Percentiles rank a stretch among this genome's conserved stretches.
Evolutionary conservation across 2,888 invertebrate species (phyloP).

Genomic region (Myopa tessellatipennis): DNA sequence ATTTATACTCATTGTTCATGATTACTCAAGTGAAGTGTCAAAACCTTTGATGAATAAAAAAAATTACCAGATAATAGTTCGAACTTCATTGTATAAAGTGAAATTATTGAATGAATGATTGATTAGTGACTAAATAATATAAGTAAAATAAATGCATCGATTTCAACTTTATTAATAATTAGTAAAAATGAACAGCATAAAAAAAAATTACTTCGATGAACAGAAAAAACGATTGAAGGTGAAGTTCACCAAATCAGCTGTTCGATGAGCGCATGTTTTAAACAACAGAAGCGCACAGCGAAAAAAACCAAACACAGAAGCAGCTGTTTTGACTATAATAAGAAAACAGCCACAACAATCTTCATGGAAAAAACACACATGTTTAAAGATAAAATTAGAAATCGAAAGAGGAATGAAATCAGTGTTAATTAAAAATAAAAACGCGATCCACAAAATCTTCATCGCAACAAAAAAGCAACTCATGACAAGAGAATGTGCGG

Average conservation of each 20-base stretch:
- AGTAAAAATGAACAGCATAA: neutral
- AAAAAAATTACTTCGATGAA: no score
- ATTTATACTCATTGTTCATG: no score
- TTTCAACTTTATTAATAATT: neutral
- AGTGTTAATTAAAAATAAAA: no score
- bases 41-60: no score
- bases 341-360: neutral
- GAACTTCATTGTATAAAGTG: no score
- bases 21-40: no score
- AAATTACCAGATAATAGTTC: no score
- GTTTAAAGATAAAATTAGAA: no score
- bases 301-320: neutral
- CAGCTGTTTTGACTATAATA: conserved; percentile 5
- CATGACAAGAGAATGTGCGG: neutral
- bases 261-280: neutral
- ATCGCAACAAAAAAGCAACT: neutral
- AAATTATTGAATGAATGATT: no score
- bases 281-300: neutral
- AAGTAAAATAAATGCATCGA: neutral
- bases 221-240: neutral
- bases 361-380: neutral
- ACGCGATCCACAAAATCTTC: no score
- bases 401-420: no score
- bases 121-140: neutral
- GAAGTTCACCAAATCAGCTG: neutral